phyloP scores from a whole-genome alignment of 2,113 vertebrate species.

The Paedocypris sp. region DNA sequence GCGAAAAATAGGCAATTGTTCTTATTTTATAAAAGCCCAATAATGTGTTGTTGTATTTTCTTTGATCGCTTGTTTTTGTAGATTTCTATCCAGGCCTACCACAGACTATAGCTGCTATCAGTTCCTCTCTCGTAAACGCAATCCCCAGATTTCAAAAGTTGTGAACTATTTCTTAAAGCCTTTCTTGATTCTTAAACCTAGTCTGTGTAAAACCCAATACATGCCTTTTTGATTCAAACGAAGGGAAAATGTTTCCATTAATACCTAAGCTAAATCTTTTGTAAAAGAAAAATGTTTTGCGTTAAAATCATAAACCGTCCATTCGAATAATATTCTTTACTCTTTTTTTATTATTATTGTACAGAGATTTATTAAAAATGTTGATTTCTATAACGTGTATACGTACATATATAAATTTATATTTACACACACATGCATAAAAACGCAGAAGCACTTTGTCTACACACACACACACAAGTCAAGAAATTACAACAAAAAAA shows the following conservation, averaged over 20 bases:
- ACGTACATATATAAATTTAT: constrained; percentile 59
- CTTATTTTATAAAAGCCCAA: too few relatives aligned
- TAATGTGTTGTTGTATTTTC: too few relatives aligned
- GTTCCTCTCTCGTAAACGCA: constrained; percentile 13
- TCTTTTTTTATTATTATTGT: constrained; percentile 52
- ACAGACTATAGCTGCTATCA: constrained; percentile 38
- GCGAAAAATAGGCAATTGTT: too few relatives aligned
- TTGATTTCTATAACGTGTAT: constrained; percentile 51
- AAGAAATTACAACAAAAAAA: constrained; percentile 37
- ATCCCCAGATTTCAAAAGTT: neutral
- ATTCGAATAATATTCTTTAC: constrained; percentile 55
- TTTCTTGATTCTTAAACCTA: constrained; percentile 1
- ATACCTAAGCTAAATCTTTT: constrained; percentile 41
- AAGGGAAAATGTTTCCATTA: constrained; percentile 58
- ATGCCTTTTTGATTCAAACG: constrained; percentile 38
- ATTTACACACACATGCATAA: constrained; percentile 86
- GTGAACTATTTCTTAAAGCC: neutral
- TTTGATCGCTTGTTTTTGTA: constrained; percentile 95
- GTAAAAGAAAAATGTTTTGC: constrained; percentile 13
- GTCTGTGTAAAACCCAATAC: constrained; percentile 16
- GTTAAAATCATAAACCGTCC: constrained; percentile 50
- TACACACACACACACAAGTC: constrained; percentile 68
- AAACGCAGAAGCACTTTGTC: constrained; percentile 97
- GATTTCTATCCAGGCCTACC: too few relatives aligned
- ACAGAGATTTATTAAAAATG: constrained; percentile 78